Conservation (phyloP, 2,113 vertebrate genomes). For the Setophaga coronata region DNA sequence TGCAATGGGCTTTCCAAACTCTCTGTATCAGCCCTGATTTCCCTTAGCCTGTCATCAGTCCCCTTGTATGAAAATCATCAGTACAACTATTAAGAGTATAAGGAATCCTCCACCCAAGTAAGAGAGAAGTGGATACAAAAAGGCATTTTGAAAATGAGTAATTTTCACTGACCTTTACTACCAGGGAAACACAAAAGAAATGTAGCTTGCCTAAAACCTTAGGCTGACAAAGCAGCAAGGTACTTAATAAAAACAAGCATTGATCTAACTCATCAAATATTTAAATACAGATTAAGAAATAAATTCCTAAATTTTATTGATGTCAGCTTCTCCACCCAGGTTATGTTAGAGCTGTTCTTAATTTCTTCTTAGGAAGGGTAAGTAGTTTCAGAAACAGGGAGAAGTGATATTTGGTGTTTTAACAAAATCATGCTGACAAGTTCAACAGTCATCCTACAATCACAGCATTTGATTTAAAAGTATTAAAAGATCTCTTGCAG, state of each 20-base stretch:
- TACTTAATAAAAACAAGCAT: neutral
- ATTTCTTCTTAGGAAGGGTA: neutral
- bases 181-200: neutral
- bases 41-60: neutral
- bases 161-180: neutral
- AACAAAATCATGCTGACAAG: neutral
- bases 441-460: neutral
- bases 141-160: neutral
- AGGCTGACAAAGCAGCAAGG: neutral
- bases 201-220: neutral
- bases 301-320: neutral
- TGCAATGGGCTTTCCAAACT: neutral
- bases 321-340: neutral
- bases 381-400: neutral
- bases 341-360: neutral
- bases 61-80: neutral
- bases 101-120: neutral
- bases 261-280: neutral
- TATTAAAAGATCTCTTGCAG: neutral
- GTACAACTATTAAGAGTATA: neutral
- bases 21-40: neutral
- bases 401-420: neutral
- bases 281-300: neutral
- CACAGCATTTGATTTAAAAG: neutral
- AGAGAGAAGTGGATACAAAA: neutral